phyloP scores from a whole-genome alignment of 2,888 invertebrate species.

The Rhingia rostrata region DNA sequence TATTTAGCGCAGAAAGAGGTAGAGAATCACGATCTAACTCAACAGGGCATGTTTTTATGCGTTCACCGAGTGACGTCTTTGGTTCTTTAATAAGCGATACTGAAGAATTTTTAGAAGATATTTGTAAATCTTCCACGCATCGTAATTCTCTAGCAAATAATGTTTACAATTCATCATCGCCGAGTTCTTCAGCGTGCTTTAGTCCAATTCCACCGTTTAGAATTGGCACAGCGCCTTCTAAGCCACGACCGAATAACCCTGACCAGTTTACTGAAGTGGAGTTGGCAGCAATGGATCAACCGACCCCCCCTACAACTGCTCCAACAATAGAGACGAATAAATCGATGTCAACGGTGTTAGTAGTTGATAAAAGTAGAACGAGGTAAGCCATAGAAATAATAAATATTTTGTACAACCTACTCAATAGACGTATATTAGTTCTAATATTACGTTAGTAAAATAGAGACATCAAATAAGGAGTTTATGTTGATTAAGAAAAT shows the following conservation, averaged over 20 bases:
- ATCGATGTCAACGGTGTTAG: neutral
- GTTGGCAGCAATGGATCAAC: constrained; percentile 80
- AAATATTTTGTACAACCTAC: too few species aligned
- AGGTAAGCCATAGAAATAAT: constrained; percentile 74
- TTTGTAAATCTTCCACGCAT: constrained; percentile 76
- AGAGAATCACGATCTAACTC: constrained; percentile 89
- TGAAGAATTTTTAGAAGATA: constrained; percentile 84
- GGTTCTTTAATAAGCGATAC: constrained; percentile 85
- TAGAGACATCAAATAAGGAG: too few species aligned
- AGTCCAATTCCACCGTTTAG: constrained; percentile 85
- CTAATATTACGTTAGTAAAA: too few species aligned
- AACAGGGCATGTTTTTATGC: constrained; percentile 84
- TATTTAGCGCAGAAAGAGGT: constrained; percentile 81
- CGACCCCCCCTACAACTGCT: constrained; percentile 83
- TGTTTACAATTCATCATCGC: constrained; percentile 75
- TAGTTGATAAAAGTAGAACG: constrained; percentile 77
- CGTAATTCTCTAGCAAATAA: constrained; percentile 78
- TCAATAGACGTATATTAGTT: too few species aligned
- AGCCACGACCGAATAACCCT: constrained; percentile 80
- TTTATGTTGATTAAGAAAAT: too few species aligned
- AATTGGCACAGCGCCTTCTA: constrained; percentile 84
- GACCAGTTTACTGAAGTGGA: constrained; percentile 82
- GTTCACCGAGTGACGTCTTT: constrained; percentile 85
- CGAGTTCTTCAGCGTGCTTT: constrained; percentile 81
- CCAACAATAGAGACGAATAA: constrained; percentile 78